phyloP scores from a whole-genome alignment of 1,140 invertebrate genomes.

The Andricus grossulariae region DNA sequence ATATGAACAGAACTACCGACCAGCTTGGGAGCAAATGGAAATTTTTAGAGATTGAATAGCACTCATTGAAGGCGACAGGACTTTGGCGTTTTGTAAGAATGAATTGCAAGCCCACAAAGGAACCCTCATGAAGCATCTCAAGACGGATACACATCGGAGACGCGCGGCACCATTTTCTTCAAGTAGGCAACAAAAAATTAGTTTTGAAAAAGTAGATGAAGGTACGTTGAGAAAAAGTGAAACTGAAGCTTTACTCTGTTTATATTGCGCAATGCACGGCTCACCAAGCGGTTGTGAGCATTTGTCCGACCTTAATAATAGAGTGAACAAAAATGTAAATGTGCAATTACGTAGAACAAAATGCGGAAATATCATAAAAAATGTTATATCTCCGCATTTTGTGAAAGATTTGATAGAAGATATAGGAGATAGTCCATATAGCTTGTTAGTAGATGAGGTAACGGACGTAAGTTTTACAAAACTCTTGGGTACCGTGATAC shows the following conservation, averaged over 20 bases:
- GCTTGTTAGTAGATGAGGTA: constrained; percentile 48
- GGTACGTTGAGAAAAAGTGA: too few species aligned
- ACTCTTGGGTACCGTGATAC: constrained; percentile 47
- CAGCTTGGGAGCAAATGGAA: too few species aligned
- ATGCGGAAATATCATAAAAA: constrained; percentile 43
- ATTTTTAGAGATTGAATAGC: too few species aligned
- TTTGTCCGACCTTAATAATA: constrained; percentile 35
- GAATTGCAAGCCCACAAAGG: too few species aligned
- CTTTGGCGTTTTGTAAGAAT: too few species aligned
- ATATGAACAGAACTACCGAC: too few species aligned
- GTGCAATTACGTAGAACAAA: constrained; percentile 46
- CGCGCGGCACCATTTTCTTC: too few species aligned
- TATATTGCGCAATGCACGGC: constrained; percentile 32
- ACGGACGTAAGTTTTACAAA: constrained; percentile 48
- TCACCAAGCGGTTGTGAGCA: constrained; percentile 32
- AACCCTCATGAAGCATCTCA: too few species aligned
- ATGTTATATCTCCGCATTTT: constrained; percentile 42
- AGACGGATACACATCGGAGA: too few species aligned
- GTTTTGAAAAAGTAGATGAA: too few species aligned
- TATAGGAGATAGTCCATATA: constrained; percentile 45
- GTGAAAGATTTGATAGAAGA: constrained; percentile 39
- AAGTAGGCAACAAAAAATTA: too few species aligned
- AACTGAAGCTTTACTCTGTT: not conserved
- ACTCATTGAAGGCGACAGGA: too few species aligned
- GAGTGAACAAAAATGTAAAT: constrained; percentile 1